Base-by-base conservation (phyloP, 2,888 invertebrate genomes). In the Meliscaeva auricollis region DNA sequence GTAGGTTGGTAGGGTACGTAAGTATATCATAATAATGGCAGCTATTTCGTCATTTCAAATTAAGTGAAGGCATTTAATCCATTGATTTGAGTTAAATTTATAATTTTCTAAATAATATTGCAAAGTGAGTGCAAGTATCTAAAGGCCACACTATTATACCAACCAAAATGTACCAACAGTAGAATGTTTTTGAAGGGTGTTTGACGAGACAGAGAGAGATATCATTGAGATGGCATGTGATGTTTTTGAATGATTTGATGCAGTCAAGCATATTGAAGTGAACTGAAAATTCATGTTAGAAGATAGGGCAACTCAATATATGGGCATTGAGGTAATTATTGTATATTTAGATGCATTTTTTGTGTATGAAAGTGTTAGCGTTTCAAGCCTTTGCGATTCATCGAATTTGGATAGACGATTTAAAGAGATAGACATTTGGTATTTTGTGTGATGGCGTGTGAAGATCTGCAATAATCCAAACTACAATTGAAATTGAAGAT, bases 51-150 rank as follows among this genome's bases (percentile, higher is more conserved):
- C 80, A 73, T 66, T 80, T 68, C 32, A 68, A 70, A 79, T 79
- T 62, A 76, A 85, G 66, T 69, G 77, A 79, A 68, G 66, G 64
- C 80, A 79, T 78, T 78, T 79, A 79, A 84, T 84, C 60, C 76
- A 84, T 85, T 80, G 84, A 85, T 85, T 85, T 72, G 80, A 81
- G 76, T 85, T 85, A 76, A 73, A 80, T 76, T n/a, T 75, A 79
- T 75, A 41, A 70, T 70, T 78, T 64, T 44, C 66, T 70, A 48
- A 9, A 62, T 58, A 20, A 20, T 35, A 58, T 38, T 38, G 17
- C 46, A 30, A 30, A 54, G 9, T 69, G 41, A 48, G 22, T 48
- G 26, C 32, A 26, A 8, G 8, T 15, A 35, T 22, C 5, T 60
- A 41, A n/a, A 4, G 30, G 1, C 3, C 9, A 9, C 35, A 35